Base-by-base conservation (phyloP, 2,888 invertebrate genomes). In the Cephus runcator region DNA sequence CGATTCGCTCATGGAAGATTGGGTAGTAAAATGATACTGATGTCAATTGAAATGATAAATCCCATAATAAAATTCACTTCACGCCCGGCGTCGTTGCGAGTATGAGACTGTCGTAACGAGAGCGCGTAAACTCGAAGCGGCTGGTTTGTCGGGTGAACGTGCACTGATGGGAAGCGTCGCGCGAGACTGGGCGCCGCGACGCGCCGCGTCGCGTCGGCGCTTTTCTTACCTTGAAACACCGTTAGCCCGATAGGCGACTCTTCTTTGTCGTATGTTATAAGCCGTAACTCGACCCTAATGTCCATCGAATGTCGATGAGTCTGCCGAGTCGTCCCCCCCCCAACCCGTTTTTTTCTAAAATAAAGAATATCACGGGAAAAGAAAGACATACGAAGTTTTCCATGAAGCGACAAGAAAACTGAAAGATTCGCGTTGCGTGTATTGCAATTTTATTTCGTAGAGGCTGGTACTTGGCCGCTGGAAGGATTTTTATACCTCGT, bases 91-190 rank as follows among this genome's bases (percentile, higher is more conserved):
- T 56, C 56, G 23, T 23, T 56, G 9, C 56, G 23, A 56, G 56
- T 56, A 56, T 23, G 9, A 23, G 56, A 56, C 56, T 56, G 56
- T 56, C 56, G 56, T 56, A 23, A 23, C 23, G 56, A 56, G 23
- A 23, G 56, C 56, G 56, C 56, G 56, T 56, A 9, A 56, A 56
- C 81, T 78, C 81, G 81, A 80, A 79, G 79, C 77, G 77, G 75
- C 81, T 84, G 81, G 81, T 81, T 80, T 77, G 79, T 81, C 82
- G 84, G 83, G 85, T 86, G 84, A 86, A 83, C 84, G 84, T 85
- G 83, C 77, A 88, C 88, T 88, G 87, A 83, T 77, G 83, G 77
- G 79, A 81, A 84, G 81, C 79, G 79, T 81, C 79, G 79, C 81
- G 82, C 78, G 77, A 83, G 79, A 81, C 80, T 76, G 79, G 78